A percentile compares a stretch with the other conserved stretches of the same genome.
Evolutionary conservation across 2,113 vertebrate genomes (phyloP).

Genomic region (Thryonomys swinderianus): DNA sequence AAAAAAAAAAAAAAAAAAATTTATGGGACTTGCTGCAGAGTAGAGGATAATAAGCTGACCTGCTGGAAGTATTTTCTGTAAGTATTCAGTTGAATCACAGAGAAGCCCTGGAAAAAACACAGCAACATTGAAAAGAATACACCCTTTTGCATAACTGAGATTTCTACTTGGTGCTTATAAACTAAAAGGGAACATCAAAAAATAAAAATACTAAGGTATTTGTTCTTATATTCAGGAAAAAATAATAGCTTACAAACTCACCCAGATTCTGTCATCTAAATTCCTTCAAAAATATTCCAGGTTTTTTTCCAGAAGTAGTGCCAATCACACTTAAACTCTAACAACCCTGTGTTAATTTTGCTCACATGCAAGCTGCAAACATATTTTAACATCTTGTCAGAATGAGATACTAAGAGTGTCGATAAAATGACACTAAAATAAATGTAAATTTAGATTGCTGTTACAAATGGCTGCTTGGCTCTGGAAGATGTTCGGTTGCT

Average conservation of each 20-base stretch:
- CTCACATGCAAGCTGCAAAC: slow-evolving; percentile 83
- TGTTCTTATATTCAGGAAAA: not conserved
- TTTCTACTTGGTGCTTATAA: not conserved
- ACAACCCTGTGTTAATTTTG: slow-evolving; percentile 86
- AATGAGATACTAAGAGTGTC: slow-evolving; percentile 87
- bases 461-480: slow-evolving; percentile 90
- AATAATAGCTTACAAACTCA: slow-evolving; percentile 26
- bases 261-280: slow-evolving; percentile 58
- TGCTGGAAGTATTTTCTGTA: not conserved
- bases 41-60: not conserved
- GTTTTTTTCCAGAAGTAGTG: slow-evolving; percentile 79
- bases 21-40: not conserved
- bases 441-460: slow-evolving; percentile 90
- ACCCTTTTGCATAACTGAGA: not conserved
- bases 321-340: slow-evolving; percentile 81
- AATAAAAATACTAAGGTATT: not conserved
- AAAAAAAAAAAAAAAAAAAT: too few relatives aligned
- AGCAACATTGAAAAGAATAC: not conserved
- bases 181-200: not conserved
- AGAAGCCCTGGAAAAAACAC: not conserved
- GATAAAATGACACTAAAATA: slow-evolving; percentile 90
- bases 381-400: slow-evolving; percentile 90
- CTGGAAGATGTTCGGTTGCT: slow-evolving; percentile 89
- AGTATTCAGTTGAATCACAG: not conserved
- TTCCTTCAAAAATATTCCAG: slow-evolving; percentile 67